A percentile compares a stretch with the other conserved stretches of the same genome.
Evolutionary conservation across 1,140 invertebrate species (phyloP).

Genomic region (Saccostrea glomerata): DNA sequence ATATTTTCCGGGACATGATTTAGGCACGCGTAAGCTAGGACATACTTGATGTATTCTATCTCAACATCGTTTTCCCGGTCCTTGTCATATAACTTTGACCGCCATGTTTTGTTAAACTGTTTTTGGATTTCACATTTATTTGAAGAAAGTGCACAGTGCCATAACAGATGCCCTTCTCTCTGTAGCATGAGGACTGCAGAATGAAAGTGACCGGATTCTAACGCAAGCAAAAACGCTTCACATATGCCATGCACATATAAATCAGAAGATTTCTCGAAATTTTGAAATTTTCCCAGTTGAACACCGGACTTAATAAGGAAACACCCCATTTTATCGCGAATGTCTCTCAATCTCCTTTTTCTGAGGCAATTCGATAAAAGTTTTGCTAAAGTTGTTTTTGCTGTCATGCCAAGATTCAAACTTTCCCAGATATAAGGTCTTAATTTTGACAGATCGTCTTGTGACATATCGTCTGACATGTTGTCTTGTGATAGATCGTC

Average conservation of each 20-base stretch:
- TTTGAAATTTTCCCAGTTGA: constrained; percentile 5
- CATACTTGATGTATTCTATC: constrained; percentile 28
- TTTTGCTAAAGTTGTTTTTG: constrained; percentile 39
- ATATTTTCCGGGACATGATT: constrained; percentile 42
- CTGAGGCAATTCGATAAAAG: background rate
- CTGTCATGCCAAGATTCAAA: background rate
- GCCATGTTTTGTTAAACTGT: constrained; percentile 17
- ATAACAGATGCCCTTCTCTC: constrained; percentile 32
- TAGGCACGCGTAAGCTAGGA: background rate
- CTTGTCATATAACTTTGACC: background rate
- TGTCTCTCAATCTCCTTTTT: background rate
- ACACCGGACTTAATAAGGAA: background rate
- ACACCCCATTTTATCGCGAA: constrained; percentile 28
- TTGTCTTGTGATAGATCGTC: too few species aligned
- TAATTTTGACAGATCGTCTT: constrained; percentile 10
- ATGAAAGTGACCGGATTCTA: constrained; percentile 41
- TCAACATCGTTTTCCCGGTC: background rate
- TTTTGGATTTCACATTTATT: constrained; percentile 42
- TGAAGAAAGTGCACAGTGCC: constrained; percentile 45
- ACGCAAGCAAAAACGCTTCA: constrained; percentile 32
- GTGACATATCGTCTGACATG: too few species aligned
- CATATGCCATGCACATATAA: constrained; percentile 31
- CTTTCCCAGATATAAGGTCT: background rate
- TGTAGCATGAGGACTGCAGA: constrained; percentile 26
- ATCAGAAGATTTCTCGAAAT: background rate